Evolutionary conservation across 2,113 vertebrate genomes (phyloP).

Genomic region (Lepisosteus oculatus): DNA sequence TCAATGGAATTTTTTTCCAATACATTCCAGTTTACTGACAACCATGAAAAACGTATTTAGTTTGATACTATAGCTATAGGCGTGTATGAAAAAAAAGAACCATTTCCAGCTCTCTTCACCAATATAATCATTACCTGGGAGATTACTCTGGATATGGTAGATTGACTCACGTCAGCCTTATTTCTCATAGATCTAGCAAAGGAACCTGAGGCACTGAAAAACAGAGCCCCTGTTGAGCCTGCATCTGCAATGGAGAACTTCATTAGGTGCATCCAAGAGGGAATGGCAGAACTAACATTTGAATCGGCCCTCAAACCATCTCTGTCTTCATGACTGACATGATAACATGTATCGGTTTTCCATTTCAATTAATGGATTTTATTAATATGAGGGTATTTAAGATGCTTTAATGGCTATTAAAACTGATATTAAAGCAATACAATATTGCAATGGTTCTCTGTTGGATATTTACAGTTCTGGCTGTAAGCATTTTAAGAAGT

Average conservation of each 20-base stretch:
- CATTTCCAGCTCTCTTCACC: constrained; percentile 21
- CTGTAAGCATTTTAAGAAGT: not conserved
- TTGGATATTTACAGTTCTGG: constrained; percentile 13
- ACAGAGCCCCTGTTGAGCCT: constrained; percentile 27
- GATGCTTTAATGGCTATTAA: not conserved
- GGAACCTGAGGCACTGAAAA: constrained; percentile 36
- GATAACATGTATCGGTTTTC: constrained; percentile 15
- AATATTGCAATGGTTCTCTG: constrained; percentile 12
- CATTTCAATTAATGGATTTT: not conserved
- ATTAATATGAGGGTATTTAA: too few species aligned
- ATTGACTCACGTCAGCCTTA: constrained; percentile 29
- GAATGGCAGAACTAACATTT: constrained; percentile 41
- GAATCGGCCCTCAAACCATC: constrained; percentile 32
- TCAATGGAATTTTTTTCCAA: constrained; percentile 17
- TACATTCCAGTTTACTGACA: constrained; percentile 26
- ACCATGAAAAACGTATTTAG: constrained; percentile 26
- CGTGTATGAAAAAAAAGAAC: constrained; percentile 38
- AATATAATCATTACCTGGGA: constrained; percentile 45
- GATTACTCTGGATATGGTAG: constrained; percentile 35
- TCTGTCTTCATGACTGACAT: constrained; percentile 18
- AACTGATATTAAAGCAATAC: constrained; percentile 27
- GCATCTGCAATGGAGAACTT: constrained; percentile 33
- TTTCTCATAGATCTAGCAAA: constrained; percentile 32
- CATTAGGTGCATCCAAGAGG: constrained; percentile 37
- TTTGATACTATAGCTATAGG: constrained; percentile 34